phyloP scores from a whole-genome alignment of 2,797 vertebrate species.

The Macroramphosus scolopax region DNA sequence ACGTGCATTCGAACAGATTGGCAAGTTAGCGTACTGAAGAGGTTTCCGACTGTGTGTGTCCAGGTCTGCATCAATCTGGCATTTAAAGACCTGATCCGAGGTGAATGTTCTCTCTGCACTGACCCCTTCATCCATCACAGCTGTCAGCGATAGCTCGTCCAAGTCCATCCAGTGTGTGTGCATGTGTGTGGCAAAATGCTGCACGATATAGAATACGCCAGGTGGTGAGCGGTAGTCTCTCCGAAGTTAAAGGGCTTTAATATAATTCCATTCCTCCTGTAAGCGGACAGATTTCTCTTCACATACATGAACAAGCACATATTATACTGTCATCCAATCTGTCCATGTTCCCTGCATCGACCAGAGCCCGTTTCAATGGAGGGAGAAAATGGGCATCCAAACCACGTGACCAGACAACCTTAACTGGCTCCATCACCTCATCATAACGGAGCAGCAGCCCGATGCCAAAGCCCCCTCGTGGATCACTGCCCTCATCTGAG shows the following conservation, averaged over 20 bases:
- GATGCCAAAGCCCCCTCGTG: slow-evolving; percentile 13
- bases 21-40: slow-evolving; percentile 7
- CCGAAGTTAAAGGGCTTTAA: slow-evolving; percentile 19
- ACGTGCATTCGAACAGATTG: too few species aligned
- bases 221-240: slow-evolving; percentile 26
- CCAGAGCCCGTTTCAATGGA: slow-evolving; percentile 14
- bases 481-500: slow-evolving; percentile 22
- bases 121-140: slow-evolving; percentile 43
- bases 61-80: slow-evolving; percentile 20
- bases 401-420: slow-evolving; percentile 9
- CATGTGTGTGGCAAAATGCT: slow-evolving; percentile 5
- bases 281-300: too few species aligned
- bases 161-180: too few species aligned
- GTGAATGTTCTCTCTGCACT: slow-evolving; percentile 42
- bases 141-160: slow-evolving; percentile 16
- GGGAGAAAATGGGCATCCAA: background rate
- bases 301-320: too few species aligned
- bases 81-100: slow-evolving; percentile 30
- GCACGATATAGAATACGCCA: slow-evolving; percentile 35
- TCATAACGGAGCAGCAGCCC: slow-evolving; percentile 21
- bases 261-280: too few species aligned
- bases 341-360: background rate
- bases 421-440: slow-evolving; percentile 21
- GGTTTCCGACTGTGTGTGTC: slow-evolving; percentile 4
- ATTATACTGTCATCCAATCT: too few species aligned